Base-by-base conservation (phyloP, 2,888 invertebrate genomes). In the Eristalis pertinax region DNA sequence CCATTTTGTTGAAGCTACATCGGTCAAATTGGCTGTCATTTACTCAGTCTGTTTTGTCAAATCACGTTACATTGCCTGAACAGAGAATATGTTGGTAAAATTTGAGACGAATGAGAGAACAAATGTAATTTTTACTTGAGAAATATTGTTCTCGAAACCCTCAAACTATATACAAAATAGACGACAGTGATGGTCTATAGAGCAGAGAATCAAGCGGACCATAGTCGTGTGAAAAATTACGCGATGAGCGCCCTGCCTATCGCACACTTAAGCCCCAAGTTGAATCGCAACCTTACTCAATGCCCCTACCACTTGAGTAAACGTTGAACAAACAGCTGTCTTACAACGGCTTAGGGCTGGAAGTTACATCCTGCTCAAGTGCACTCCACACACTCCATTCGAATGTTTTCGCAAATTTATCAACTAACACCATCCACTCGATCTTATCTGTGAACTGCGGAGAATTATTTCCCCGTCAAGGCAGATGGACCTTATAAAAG, bases 401-500 rank as follows among this genome's bases (percentile, higher is more conserved):
- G 15, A 62, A 11, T 62, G 22, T 22, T 19, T 32, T 4, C 13
- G 19, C 11, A 4, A 26, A 38, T 41, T 58, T 26, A 41, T n/a
- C 26, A n/a, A 0, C 10, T 26, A n/a, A 11, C 38, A 7, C 38
- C 65, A 19, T 2, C 29, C 41, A 58, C 19, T 67, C 8, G 10
- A 19, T 29, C 67, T 70, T 73, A 80, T 76, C 81, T 76, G 7
- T 13, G 1, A 41, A 60, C 26, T 73, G 63, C 22, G 63, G 73
- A 58, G 24, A 56, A 10, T 11, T 15, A 13, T 13, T 5, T 5
- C 29, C 24, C 19, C 19, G 35, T 24, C 22, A 19, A 10, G n/a
- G n/a, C 1, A 15, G 19, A 1, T 15, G 24, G 7, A 50, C n/a
- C 72, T 32, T 82, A 67, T 72, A 83, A 72, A 86, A 83, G 67